These are phyloP conservation scores for Sycophila sp. DNA, from an alignment of 1,140 invertebrate genomes.

Conservation along the genomic window DNA sequence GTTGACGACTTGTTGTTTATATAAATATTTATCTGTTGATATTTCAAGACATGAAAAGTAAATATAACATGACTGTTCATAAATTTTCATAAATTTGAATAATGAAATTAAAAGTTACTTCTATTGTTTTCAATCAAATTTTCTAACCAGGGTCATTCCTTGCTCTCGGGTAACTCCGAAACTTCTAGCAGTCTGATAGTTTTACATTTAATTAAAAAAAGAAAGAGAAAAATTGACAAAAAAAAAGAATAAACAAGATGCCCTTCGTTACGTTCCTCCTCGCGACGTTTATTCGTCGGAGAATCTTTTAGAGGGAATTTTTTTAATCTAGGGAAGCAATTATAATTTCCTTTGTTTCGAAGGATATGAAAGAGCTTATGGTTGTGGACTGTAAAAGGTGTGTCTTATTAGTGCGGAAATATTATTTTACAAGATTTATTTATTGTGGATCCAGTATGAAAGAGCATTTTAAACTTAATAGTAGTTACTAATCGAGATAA, in stretches of 20 bases:
- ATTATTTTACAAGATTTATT: conserved; percentile 4
- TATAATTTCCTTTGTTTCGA: conserved; percentile 4
- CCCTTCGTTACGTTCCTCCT: conserved; percentile 29
- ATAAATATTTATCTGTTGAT: conserved; percentile 1
- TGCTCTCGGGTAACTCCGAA: neutral
- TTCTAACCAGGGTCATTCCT: conserved; percentile 12
- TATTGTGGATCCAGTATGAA: conserved; percentile 6
- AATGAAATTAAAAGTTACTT: neutral
- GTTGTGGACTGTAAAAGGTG: neutral
- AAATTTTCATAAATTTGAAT: conserved; percentile 4
- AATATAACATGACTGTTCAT: neutral
- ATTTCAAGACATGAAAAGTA: neutral
- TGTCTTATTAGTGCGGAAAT: neutral
- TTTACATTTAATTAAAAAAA: conserved; percentile 20
- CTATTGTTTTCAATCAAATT: conserved; percentile 20
- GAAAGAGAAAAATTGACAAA: conserved; percentile 2
- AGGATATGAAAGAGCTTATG: conserved; percentile 1
- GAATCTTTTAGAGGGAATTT: conserved; percentile 12
- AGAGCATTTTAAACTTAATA: conserved; percentile 19
- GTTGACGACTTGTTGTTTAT: conserved; percentile 9
- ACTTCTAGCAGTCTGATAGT: conserved; percentile 31
- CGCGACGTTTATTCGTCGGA: neutral
- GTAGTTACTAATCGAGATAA: neutral
- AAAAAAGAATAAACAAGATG: conserved; percentile 11
- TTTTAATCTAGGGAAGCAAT: conserved; percentile 3